phyloP scores from a whole-genome alignment of 2,888 invertebrate species.

The Megamerina dolium region DNA sequence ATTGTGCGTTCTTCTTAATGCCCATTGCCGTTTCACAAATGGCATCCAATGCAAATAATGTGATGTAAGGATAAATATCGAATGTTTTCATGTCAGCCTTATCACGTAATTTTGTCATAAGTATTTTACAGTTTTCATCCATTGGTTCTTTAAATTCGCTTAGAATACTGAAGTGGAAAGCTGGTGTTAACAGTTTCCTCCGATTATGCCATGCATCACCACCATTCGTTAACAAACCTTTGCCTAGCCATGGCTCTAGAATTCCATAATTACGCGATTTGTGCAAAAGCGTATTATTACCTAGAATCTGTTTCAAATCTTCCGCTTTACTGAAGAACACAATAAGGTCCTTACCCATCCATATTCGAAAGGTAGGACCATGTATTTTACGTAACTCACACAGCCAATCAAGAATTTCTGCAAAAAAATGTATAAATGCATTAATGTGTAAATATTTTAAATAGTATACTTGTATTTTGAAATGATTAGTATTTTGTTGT shows the following conservation, averaged over 20 bases:
- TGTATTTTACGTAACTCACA: constrained; percentile 32
- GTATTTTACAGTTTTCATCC: constrained; percentile 58
- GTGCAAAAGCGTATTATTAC: constrained; percentile 33
- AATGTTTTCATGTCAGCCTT: constrained; percentile 48
- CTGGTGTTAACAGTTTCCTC: constrained; percentile 70
- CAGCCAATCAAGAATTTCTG: constrained; percentile 41
- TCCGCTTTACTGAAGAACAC: constrained; percentile 41
- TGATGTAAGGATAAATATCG: constrained; percentile 57
- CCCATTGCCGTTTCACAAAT: constrained; percentile 75
- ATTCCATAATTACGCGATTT: constrained; percentile 40
- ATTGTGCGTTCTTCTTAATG: constrained; percentile 64
- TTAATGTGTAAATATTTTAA: not conserved
- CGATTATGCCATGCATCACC: constrained; percentile 59
- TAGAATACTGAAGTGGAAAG: constrained; percentile 74
- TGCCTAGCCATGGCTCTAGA: constrained; percentile 41
- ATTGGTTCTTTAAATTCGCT: constrained; percentile 68
- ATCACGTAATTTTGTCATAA: constrained; percentile 50
- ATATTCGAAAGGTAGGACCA: constrained; percentile 41
- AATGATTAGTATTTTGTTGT: no score
- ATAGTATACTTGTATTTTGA: no score
- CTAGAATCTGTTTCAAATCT: constrained; percentile 34
- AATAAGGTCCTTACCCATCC: constrained; percentile 44
- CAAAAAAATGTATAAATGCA: no score
- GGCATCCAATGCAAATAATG: constrained; percentile 44
- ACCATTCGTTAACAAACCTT: constrained; percentile 41